Evolutionary conservation across 2,888 invertebrate species (phyloP).

Genomic region (Megastigmus dorsalis): DNA sequence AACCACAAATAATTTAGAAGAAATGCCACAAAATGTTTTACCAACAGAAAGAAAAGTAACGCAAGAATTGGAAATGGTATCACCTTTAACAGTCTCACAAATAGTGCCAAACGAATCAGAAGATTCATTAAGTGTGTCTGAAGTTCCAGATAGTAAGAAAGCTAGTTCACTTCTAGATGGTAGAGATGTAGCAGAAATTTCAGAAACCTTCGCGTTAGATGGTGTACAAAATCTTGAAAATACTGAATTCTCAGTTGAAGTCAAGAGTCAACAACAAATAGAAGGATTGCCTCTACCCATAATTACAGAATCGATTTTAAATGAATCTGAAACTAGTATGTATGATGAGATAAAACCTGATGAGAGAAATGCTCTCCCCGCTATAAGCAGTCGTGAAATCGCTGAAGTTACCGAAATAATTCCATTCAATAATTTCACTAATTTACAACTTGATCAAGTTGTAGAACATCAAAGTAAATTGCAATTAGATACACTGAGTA

Average conservation of each 20-base stretch:
- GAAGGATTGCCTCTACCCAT: conserved; percentile 55
- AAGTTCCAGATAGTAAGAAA: conserved; percentile 63
- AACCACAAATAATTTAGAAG: conserved; percentile 62
- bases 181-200: conserved; percentile 70
- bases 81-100: conserved; percentile 58
- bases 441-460: conserved; percentile 52
- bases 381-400: conserved; percentile 68
- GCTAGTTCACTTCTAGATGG: conserved; percentile 67
- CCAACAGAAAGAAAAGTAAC: conserved; percentile 63
- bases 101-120: conserved; percentile 59
- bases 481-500: conserved; percentile 59
- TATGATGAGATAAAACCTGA: conserved; percentile 53
- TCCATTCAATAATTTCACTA: conserved; percentile 63
- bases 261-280: conserved; percentile 51
- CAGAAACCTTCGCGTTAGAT: conserved; percentile 64
- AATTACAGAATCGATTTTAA: conserved; percentile 64
- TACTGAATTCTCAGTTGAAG: conserved; percentile 52
- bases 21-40: conserved; percentile 60
- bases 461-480: conserved; percentile 56
- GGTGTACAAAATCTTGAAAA: conserved; percentile 60
- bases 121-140: conserved; percentile 52
- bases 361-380: conserved; percentile 61
- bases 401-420: conserved; percentile 67
- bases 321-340: conserved; percentile 69
- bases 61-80: conserved; percentile 58